Percentiles rank a stretch among this genome's conserved stretches.
These are phyloP conservation scores for Tachypleus tridentatus DNA, from an alignment of 1,140 invertebrate genomes.

Conservation along the genomic window DNA sequence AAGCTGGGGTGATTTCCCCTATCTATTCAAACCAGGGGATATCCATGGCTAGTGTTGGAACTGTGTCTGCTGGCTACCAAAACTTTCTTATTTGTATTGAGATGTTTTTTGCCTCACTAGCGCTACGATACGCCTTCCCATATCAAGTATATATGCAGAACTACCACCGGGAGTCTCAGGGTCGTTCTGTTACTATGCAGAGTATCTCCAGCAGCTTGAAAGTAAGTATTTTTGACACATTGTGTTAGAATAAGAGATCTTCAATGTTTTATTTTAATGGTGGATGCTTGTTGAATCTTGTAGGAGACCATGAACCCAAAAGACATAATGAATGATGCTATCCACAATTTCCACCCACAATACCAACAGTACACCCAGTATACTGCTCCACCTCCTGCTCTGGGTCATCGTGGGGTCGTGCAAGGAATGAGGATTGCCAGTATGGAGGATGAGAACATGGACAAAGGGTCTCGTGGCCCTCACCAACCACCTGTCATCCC, in stretches of 20 bases:
- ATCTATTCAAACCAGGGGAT: constrained; percentile 42
- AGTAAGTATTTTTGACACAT: constrained; percentile 46
- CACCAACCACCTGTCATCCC: neutral
- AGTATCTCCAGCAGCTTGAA: constrained; percentile 97
- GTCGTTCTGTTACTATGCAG: constrained; percentile 93
- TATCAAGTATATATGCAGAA: constrained; percentile 39
- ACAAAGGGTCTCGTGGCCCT: neutral
- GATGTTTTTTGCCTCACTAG: constrained; percentile 95
- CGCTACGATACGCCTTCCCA: constrained; percentile 93
- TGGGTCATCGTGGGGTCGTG: constrained; percentile 14
- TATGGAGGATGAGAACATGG: constrained; percentile 11
- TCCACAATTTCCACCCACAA: constrained; percentile 99
- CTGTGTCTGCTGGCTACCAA: constrained; percentile 97
- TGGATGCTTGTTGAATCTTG: too few relatives aligned
- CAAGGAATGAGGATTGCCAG: constrained; percentile 7
- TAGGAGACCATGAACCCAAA: constrained; percentile 99
- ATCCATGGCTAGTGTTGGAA: constrained; percentile 65
- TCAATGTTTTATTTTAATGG: too few relatives aligned
- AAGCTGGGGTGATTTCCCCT: constrained; percentile 61
- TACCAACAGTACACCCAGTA: constrained; percentile 99
- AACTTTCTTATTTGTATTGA: constrained; percentile 99
- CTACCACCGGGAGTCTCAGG: constrained; percentile 62
- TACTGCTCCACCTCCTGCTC: constrained; percentile 51
- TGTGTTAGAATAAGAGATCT: too few relatives aligned
- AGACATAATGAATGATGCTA: constrained; percentile 99